A percentile compares a stretch with the other conserved stretches of the same genome.
These are phyloP conservation scores for Cyanoramphus novaezelandiae DNA, from an alignment of 2,113 vertebrate genomes.

Conservation along the genomic window DNA sequence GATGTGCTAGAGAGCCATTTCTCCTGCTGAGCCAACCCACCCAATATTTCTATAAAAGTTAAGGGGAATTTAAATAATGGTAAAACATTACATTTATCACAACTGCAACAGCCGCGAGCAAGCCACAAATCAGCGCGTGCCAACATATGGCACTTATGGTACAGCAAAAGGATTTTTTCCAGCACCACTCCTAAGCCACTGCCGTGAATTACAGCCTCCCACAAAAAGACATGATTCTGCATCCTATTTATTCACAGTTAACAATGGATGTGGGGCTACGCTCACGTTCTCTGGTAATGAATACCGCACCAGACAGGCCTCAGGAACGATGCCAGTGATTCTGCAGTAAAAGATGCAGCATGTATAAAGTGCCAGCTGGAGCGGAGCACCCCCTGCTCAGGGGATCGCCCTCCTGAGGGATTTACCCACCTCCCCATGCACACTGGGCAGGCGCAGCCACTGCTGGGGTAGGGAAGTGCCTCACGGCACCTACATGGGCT, in stretches of 20 bases:
- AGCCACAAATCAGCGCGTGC: conserved; percentile 18
- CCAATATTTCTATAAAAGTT: not conserved
- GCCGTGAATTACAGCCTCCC: not conserved
- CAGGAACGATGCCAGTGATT: not conserved
- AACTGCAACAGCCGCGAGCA: not conserved
- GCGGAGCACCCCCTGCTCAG: not conserved
- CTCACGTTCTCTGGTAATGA: not conserved
- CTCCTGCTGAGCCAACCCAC: not conserved
- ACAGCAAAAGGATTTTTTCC: not conserved
- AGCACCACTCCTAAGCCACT: not conserved
- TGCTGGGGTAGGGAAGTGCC: not conserved
- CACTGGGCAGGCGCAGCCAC: not conserved
- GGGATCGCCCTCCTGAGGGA: not conserved
- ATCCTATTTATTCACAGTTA: not conserved
- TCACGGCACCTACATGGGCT: not conserved
- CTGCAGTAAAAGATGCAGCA: not conserved
- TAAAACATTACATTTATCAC: conserved; percentile 40
- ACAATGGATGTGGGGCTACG: not conserved
- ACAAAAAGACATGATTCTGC: not conserved
- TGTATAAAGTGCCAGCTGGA: accelerated
- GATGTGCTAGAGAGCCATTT: conserved; percentile 3
- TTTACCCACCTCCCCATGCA: too few species aligned
- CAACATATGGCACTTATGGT: not conserved
- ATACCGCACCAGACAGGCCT: not conserved
- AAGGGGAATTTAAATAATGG: conserved; percentile 31